Evolutionary conservation across 2,797 vertebrate species (phyloP).

Genomic region (Triplophysa bombifrons): DNA sequence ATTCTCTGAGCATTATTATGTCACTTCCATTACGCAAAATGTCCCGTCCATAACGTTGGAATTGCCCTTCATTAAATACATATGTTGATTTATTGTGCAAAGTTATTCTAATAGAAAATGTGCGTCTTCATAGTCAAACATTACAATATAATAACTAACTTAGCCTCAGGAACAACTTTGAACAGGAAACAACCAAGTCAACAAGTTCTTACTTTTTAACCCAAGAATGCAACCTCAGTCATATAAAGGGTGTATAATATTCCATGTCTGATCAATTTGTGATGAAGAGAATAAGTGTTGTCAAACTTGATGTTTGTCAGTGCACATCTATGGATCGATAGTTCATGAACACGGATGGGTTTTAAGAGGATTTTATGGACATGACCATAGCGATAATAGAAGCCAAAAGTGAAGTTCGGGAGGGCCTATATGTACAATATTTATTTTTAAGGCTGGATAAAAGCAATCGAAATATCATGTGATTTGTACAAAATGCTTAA

Average conservation of each 20-base stretch:
- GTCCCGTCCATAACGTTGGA: too few relatives aligned
- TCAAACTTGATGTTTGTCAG: not conserved
- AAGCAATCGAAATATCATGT: too few relatives aligned
- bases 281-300: not conserved
- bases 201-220: not conserved
- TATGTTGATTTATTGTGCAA: not conserved
- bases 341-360: too few relatives aligned
- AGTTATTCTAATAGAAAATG: not conserved
- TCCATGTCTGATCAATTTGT: not conserved
- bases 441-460: too few relatives aligned
- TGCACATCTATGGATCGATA: not conserved
- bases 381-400: too few relatives aligned
- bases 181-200: not conserved
- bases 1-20: too few relatives aligned
- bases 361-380: too few relatives aligned
- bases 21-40: too few relatives aligned
- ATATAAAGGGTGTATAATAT: not conserved
- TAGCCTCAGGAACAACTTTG: not conserved
- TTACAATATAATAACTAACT: not conserved
- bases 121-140: not conserved
- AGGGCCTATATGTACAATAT: too few relatives aligned
- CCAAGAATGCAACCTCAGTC: not conserved
- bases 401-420: too few relatives aligned
- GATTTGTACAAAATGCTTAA: too few relatives aligned
- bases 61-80: not conserved